phyloP scores from a whole-genome alignment of 2,888 invertebrate species.

The Callinectes sapidus region DNA sequence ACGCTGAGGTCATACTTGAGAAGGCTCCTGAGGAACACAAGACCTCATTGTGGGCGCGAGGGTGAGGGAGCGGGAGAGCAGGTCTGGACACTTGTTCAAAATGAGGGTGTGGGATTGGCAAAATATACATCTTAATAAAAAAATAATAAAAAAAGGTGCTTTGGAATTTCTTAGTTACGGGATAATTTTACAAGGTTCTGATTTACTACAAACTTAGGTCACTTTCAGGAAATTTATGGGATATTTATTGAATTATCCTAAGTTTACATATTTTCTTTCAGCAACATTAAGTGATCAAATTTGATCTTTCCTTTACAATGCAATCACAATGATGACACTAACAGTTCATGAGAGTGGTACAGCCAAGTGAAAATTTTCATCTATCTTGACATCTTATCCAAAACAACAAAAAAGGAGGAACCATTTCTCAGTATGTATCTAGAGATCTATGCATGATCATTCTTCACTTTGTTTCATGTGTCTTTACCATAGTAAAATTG shows the following conservation, averaged over 20 bases:
- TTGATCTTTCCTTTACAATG: neutral
- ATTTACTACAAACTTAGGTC: constrained; percentile 32
- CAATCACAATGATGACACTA: neutral
- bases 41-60: constrained; percentile 64
- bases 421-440: neutral
- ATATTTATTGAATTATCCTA: neutral
- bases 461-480: neutral
- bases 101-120: constrained; percentile 38
- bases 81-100: constrained; percentile 40
- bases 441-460: neutral
- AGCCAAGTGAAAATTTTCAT: neutral
- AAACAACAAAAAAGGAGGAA: neutral
- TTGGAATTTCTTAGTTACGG: constrained; percentile 13
- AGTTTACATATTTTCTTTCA: neutral
- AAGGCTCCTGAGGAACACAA: constrained; percentile 70
- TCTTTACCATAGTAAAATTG: neutral
- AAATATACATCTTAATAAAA: constrained; percentile 26
- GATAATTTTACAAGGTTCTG: constrained; percentile 23
- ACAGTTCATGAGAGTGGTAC: constrained; percentile 3
- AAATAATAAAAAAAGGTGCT: constrained; percentile 5
- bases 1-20: constrained; percentile 70
- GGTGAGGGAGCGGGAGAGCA: constrained; percentile 51
- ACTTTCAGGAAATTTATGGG: constrained; percentile 15
- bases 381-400: neutral
- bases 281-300: neutral